Evolutionary conservation across 2,797 vertebrate species (phyloP).

Genomic region (Urophycis tenuis): DNA sequence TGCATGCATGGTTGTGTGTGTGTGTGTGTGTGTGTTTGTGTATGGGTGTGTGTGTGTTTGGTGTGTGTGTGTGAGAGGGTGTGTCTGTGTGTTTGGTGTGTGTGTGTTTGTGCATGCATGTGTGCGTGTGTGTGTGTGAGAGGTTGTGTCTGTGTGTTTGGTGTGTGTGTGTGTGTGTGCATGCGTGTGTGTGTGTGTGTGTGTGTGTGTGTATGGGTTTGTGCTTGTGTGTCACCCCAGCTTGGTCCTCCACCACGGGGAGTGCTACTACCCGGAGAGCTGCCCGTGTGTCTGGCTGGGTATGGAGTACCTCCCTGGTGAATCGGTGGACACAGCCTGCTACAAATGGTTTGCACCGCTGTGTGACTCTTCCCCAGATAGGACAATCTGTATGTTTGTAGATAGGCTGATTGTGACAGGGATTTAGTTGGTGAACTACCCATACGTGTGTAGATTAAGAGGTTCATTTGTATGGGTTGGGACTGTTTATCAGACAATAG

Average conservation of each 20-base stretch:
- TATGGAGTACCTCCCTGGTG: constrained; percentile 91
- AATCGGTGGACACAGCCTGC: constrained; percentile 88
- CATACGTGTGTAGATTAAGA: too few relatives aligned
- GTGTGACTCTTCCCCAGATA: not conserved
- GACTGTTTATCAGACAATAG: too few relatives aligned
- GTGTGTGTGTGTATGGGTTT: not conserved
- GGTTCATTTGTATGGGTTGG: too few relatives aligned
- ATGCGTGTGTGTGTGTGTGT: not conserved
- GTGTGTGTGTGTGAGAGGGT: too few relatives aligned
- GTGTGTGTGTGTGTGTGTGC: not conserved
- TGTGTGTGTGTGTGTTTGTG: too few relatives aligned
- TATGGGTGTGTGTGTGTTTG: too few relatives aligned
- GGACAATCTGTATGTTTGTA: not conserved
- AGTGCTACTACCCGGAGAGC: constrained; percentile 93
- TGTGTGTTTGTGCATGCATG: too few relatives aligned
- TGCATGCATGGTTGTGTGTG: too few relatives aligned
- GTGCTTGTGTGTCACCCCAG: constrained; percentile 48
- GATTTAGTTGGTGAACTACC: not conserved
- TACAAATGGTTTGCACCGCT: constrained; percentile 80
- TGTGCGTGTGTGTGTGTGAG: too few relatives aligned
- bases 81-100: too few relatives aligned
- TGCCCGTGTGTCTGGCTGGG: constrained; percentile 95
- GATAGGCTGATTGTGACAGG: not conserved
- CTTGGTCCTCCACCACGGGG: constrained; percentile 71
- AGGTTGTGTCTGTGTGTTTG: too few relatives aligned